Evolutionary conservation across 2,888 invertebrate genomes (phyloP), one percentile per base, ranked within the genome.

Genomic region (Drosophila helvetica): DNA sequence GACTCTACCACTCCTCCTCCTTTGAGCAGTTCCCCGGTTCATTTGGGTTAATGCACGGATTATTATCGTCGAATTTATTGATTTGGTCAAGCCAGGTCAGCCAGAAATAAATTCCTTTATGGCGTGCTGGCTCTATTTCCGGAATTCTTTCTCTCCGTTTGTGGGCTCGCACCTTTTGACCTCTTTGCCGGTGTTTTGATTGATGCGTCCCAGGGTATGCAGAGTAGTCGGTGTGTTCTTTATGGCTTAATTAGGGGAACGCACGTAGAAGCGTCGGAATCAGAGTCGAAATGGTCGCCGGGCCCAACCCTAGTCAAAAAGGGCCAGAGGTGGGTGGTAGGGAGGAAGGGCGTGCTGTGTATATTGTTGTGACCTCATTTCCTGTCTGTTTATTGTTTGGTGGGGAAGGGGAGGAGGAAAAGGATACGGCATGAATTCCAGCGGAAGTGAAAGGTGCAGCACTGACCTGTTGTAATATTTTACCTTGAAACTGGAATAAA

Each of bases 41-140:
- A 66, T 81, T 79, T 84, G 74, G 79, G 79, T 79, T 78, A 72
- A 79, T 72, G 81, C 64, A 76, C 79, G 71, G 78, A 77, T 74
- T 76, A 76, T 69, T 65, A 73, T 60, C 57, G 56, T 15, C 1
- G 43, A 33, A 73, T 51, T 80, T 83, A 82, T 81, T 74, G 84
- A 84, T 79, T 73, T 45, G 52, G 45, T 68, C 71, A 68, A 73
- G 75, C 66, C 27, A 8, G 27, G 27, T 27, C 27, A 45, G 53
- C 56, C 63, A 83, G 51, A 78, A 79, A 81, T 79, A 83, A 67
- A 61, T 73, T 63, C 60, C 53, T 66, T 19, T 42, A 22, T 30
- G 38, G 38, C 57, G 59, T 60, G 55, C 25, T 55, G 30, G 51
- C 63, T 78, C 76, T 83, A 81, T 81, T 82, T 83, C 73, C 75